These are phyloP conservation scores for Harlomillsia oculata DNA, from an alignment of 1,140 invertebrate species.

Conservation along the genomic window DNA sequence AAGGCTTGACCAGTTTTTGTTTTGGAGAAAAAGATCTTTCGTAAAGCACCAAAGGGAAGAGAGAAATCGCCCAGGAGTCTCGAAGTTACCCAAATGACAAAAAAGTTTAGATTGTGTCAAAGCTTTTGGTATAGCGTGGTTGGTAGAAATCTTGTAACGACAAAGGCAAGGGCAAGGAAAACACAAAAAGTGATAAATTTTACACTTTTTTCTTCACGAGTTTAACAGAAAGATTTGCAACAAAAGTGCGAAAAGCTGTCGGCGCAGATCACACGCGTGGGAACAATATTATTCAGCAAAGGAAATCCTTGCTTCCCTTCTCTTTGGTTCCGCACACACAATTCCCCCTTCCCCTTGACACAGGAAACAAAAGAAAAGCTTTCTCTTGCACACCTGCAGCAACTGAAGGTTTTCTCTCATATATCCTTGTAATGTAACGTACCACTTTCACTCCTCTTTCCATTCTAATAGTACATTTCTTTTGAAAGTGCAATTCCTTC, in stretches of 20 bases:
- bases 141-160: background rate
- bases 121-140: too few species aligned
- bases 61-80: too few species aligned
- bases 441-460: too few species aligned
- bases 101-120: constrained; percentile 4
- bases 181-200: constrained; percentile 26
- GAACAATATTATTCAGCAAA: constrained; percentile 33
- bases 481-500: too few species aligned
- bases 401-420: too few species aligned
- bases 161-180: constrained; percentile 1
- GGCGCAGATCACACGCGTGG: constrained; percentile 29
- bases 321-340: background rate
- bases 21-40: background rate
- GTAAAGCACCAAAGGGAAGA: background rate
- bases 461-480: too few species aligned
- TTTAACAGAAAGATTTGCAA: constrained; percentile 27
- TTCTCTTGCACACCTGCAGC: too few species aligned
- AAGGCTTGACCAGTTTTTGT: too few species aligned
- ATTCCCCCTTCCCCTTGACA: too few species aligned
- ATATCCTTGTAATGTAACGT: too few species aligned
- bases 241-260: constrained; percentile 32
- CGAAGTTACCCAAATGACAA: background rate
- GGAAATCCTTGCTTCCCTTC: constrained; percentile 5
- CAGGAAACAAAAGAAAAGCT: too few species aligned
- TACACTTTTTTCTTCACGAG: constrained; percentile 14